Evolutionary conservation across 1,140 invertebrate species (phyloP), one percentile per base, ranked within the genome.

Genomic region (Drosophila carrolli): DNA sequence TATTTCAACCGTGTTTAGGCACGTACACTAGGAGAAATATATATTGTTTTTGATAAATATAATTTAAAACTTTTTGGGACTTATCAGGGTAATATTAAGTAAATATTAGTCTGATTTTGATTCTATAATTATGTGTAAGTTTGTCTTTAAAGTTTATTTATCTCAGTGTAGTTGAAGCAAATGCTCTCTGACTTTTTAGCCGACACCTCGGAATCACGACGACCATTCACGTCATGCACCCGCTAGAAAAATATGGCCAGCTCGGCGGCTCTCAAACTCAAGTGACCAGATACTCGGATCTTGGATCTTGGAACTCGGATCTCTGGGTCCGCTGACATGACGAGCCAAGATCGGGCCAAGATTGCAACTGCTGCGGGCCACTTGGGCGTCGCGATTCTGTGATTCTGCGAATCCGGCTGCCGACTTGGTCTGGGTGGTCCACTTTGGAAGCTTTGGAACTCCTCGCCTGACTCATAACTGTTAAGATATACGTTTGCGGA

Each of bases 191-290:
- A 53, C 60, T 72, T 72, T 57, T 72, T 46, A 50, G 50, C 40
- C 54, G 59, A 71, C 56, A 77, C 62, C 66, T 62, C 40, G 56
- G 58, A 62, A 43, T 76, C 51, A 80, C 57, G 62, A 50, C 73
- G 66, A 76, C 72, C 63, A 41, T 73, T 60, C 78, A 67, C 62
- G 75, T 84, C 82, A 85, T 81, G 78, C 81, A 85, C 81, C 81
- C 81, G 82, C 71, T 88, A 62, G 41, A 82, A 86, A 86, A 82
- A 81, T 81, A 81, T 78, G 70, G 41, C 63, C 67, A 67, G 53
- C 38, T 65, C 43, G 23, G 10, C 37, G 23, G 48, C 50, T 46
- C 57, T 60, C 46, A 50, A 41, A 19, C 59, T 56, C 63, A 75
- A 51, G 59, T 38, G 27, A 58, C 68, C 51, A 72, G 54, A 46